Percentiles rank a stretch among this genome's conserved stretches.
phyloP scores from a whole-genome alignment of 2,113 vertebrate species.

The Lipophrys pholis region DNA sequence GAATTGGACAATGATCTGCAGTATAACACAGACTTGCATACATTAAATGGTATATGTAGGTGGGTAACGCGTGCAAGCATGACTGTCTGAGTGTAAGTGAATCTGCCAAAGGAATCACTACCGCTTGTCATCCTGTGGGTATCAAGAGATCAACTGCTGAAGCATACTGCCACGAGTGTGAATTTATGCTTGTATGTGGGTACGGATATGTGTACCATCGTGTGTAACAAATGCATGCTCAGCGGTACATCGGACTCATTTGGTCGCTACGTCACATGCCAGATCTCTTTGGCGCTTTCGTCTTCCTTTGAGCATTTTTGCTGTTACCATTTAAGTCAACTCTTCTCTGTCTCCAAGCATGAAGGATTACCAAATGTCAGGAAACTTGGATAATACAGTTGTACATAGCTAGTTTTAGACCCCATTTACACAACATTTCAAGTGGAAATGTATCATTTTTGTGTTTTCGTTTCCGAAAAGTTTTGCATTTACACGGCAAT shows the following conservation, averaged over 20 bases:
- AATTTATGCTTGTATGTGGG: conserved; percentile 8
- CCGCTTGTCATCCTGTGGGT: conserved; percentile 25
- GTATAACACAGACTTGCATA: conserved; percentile 15
- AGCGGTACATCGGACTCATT: neutral
- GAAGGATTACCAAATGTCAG: too few relatives aligned
- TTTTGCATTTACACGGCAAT: too few relatives aligned
- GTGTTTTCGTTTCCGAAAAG: too few relatives aligned
- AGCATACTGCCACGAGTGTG: conserved; percentile 19
- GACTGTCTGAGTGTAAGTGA: conserved; percentile 7
- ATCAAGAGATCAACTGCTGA: conserved; percentile 15
- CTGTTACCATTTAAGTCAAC: neutral
- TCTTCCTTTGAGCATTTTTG: conserved; percentile 13
- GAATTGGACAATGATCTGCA: conserved; percentile 47
- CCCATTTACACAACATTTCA: too few relatives aligned
- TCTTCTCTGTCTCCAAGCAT: conserved; percentile 2
- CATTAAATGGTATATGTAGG: conserved; percentile 11
- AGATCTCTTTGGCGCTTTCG: neutral
- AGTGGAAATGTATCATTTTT: too few relatives aligned
- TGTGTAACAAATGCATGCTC: neutral
- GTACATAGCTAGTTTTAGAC: too few relatives aligned
- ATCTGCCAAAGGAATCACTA: conserved; percentile 30
- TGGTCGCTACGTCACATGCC: neutral
- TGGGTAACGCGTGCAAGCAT: conserved; percentile 23
- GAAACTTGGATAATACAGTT: too few relatives aligned
- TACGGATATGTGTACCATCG: neutral